These are phyloP conservation scores for Zhuqinia jingwanae DNA, from an alignment of 2,888 invertebrate species.

Conservation along the genomic window DNA sequence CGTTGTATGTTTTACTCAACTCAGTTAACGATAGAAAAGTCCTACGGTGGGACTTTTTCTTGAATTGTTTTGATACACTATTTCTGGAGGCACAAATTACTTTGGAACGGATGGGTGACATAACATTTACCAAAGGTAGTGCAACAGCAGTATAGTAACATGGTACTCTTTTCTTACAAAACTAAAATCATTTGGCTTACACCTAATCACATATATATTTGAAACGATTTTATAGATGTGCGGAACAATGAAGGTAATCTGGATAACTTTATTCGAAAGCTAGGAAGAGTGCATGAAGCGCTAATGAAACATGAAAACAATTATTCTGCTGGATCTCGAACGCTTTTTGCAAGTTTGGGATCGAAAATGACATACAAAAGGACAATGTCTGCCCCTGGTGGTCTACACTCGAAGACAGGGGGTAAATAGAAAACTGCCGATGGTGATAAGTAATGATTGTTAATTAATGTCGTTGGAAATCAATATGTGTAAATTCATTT, in stretches of 20 bases:
- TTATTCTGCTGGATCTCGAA: conserved; percentile 84
- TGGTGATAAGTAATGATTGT: background rate
- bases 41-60: conserved; percentile 98
- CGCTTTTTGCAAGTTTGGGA: conserved; percentile 92
- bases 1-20: conserved; percentile 96
- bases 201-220: background rate
- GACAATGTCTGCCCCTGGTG: conserved; percentile 90
- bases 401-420: conserved; percentile 44
- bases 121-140: conserved; percentile 89
- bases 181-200: no score
- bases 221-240: conserved; percentile 85
- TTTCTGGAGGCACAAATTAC: conserved; percentile 98
- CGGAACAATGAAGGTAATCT: conserved; percentile 93
- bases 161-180: background rate
- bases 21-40: conserved; percentile 94
- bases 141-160: background rate
- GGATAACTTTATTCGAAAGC: conserved; percentile 91
- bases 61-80: conserved; percentile 96
- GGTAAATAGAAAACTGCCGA: background rate
- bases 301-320: conserved; percentile 81
- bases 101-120: conserved; percentile 91
- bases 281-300: conserved; percentile 94
- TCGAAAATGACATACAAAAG: conserved; percentile 97
- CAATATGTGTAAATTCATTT: conserved; percentile 44
- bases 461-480: no score